A percentile compares a stretch with the other conserved stretches of the same genome.
phyloP scores from a whole-genome alignment of 2,797 vertebrate species.

The Fratercula arctica region DNA sequence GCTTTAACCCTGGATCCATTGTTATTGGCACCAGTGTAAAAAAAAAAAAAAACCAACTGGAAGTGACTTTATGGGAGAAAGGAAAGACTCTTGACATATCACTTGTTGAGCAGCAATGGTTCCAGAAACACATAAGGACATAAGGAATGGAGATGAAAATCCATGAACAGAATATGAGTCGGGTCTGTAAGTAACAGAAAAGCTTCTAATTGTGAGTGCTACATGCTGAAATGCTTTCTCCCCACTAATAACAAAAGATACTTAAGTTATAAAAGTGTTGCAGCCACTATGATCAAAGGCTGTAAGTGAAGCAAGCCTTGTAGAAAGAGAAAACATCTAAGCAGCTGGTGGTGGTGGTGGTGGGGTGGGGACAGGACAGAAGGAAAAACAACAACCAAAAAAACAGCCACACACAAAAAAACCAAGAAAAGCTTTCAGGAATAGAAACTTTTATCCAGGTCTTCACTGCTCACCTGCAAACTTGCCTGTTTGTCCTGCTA shows the following conservation, averaged over 20 bases:
- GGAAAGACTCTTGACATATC: background rate
- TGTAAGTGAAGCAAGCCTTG: background rate
- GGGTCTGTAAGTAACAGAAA: background rate
- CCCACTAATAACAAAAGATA: background rate
- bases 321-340: background rate
- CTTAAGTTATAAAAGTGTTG: background rate
- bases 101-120: background rate
- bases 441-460: background rate
- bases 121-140: background rate
- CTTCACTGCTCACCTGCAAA: background rate
- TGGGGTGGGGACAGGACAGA: too few species aligned
- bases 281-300: background rate
- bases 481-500: background rate
- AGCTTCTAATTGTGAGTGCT: background rate
- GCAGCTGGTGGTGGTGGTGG: background rate
- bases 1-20: background rate
- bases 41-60: rapidly evolving
- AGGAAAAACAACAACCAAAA: background rate
- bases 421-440: background rate
- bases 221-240: background rate
- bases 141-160: background rate
- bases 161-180: background rate
- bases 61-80: background rate
- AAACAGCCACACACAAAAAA: background rate
- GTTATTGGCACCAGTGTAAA: background rate